Base-by-base conservation (phyloP, 1,140 invertebrate genomes). In the Gonioctena quinquepunctata region DNA sequence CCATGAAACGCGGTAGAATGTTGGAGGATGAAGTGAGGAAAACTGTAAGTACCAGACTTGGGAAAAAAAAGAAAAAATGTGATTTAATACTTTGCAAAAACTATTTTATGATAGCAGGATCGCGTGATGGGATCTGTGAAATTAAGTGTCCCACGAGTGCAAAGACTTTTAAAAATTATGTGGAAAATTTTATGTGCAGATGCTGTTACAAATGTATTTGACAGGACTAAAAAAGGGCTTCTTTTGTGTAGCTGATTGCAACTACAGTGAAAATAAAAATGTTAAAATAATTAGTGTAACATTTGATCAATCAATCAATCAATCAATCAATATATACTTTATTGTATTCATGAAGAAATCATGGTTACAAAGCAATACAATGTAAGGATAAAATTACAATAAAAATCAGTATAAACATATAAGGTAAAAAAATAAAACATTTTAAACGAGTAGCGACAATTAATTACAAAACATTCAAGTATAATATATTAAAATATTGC, bases 1-100 rank as follows among this genome's bases (percentile, higher is more conserved):
- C 77, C 1, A 82, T 82, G 77, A 77, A 76, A 71, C 66, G 73
- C 13, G 76, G 79, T 56, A 70, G 74, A 68, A 18, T 64, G 3
- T 75, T 83, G 64, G 79, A 82, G 70, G 59, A 74, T 67, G 54
- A 42, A 71, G n/a, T 78, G 1, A 48, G 33, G 25, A 52, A 74
- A 66, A 70, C 21, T 57, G 65, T 77, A 54, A 54, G 54, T 27
- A 16, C 0, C 16, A 66, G 71, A 52, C 23, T 72, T 16, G 61
- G 5, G 72, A 74, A 62, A 77, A n/a, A n/a, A n/a, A 76, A 79
- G 33, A 68, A 64, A 7, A 68, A 72, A 23, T 72, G 73, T 77
- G 77, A 75, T 33, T 33, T 33, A 33, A 33, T 33, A 13, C 28
- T 33, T 6, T 33, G 7, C 13, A 33, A 33, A 33, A 33, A 33